Base-by-base conservation (phyloP, 2,113 vertebrate genomes). In the Chauna torquata region DNA sequence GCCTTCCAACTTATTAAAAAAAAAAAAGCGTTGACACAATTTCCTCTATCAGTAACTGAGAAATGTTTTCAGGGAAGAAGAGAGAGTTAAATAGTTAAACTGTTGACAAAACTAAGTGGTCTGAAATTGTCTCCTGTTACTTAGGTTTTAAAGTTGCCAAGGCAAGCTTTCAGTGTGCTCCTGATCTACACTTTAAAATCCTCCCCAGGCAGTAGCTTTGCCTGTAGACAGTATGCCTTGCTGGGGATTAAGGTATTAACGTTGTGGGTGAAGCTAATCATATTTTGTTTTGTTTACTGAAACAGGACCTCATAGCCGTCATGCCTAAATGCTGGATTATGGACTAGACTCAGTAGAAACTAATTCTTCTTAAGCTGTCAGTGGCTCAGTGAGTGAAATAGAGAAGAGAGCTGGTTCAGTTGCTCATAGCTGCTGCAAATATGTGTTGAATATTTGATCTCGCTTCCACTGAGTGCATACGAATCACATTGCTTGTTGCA, bases 261-360 rank as follows among this genome's bases (percentile, higher is more conserved):
- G 0, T 86, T 92, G 66, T 75, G 58, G 66, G 69, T 85, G 91
- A 93, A 94, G 70, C 82, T 74, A 81, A 64, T 83, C 4, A 40
- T 80, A 88, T 69, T 86, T 87, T 87, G 62, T 70, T 95, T 96
- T 57, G 79, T 92, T 93, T 96, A 74, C 80, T 82, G 82, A 57
- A 95, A 96, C 64, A 70, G 65, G 68, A 92, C 90, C 85, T 83
- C 57, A 32, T 57, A 77, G 40, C 44, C 8, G 2, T 74, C 91
- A 49, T 87, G 93, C 76, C 85, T 90, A 90, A 93, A 93, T 86
- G 88, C 85, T 92, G 82, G 58, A 81, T 94, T 92, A 88, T 57
- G 64, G 81, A 49, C 55, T 65, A 93, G 95, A 50, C 87, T 69
- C 88, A 81, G 52, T 79, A 84, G 93, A 89, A 96, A 36, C 72